Evolutionary conservation across 2,113 vertebrate species (phyloP).

Genomic region (Hypocryptadius cinnamomeus): DNA sequence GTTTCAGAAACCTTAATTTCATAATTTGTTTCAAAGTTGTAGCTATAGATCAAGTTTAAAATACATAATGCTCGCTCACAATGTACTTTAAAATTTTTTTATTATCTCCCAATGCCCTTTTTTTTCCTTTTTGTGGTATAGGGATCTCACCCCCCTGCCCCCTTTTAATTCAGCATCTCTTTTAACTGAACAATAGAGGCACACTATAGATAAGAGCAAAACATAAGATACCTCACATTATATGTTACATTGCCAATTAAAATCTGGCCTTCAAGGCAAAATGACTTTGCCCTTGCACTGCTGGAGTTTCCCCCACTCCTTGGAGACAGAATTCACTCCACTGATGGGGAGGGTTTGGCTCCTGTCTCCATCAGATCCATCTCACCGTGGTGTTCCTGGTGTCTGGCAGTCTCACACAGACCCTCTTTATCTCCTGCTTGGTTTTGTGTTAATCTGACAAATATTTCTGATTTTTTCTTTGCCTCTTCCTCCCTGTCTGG

Average conservation of each 20-base stretch:
- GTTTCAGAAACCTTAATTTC: constrained; percentile 26
- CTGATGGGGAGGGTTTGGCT: neutral
- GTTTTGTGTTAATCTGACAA: neutral
- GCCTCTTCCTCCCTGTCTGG: neutral
- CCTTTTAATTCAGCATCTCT: neutral
- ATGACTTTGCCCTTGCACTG: neutral
- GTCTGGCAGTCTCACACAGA: neutral
- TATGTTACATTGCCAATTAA: neutral
- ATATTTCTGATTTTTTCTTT: neutral
- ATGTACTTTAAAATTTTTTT: neutral
- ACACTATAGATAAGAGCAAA: neutral
- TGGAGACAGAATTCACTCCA: neutral
- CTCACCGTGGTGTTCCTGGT: neutral
- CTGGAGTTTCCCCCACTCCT: neutral
- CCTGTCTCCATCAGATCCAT: neutral
- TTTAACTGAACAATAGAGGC: neutral
- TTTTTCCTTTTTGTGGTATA: neutral
- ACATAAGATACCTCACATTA: neutral
- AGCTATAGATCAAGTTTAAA: neutral
- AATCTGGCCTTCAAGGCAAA: neutral
- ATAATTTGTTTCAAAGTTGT: constrained; percentile 22
- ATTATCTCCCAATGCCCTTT: neutral
- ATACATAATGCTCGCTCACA: neutral
- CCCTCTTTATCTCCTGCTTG: neutral
- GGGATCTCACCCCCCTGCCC: neutral